phyloP scores from a whole-genome alignment of 1,140 invertebrate species.

The Drosophila pachea region DNA sequence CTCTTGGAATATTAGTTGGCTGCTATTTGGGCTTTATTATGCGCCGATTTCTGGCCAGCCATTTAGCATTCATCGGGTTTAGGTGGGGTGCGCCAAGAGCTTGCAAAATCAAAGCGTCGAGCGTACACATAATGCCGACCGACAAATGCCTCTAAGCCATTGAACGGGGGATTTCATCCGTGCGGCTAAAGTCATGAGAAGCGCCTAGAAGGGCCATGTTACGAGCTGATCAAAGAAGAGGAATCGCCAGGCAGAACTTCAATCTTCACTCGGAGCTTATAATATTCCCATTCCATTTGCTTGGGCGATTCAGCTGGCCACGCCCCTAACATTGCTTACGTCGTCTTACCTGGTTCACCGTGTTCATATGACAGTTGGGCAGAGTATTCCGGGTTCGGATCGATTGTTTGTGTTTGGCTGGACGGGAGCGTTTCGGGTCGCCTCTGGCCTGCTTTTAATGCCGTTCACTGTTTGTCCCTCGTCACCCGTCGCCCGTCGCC shows the following conservation, averaged over 20 bases:
- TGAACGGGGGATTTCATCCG: too few relatives aligned
- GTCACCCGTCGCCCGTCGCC: slow-evolving; percentile 10
- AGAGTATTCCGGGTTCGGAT: slow-evolving; percentile 1
- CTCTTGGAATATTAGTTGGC: slow-evolving; percentile 34
- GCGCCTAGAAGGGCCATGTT: background rate
- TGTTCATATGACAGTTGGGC: too few relatives aligned
- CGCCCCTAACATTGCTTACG: too few relatives aligned
- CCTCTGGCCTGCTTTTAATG: slow-evolving; percentile 31
- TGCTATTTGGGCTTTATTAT: slow-evolving; percentile 10
- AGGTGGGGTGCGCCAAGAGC: slow-evolving; percentile 17
- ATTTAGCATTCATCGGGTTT: slow-evolving; percentile 36
- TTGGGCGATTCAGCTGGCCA: background rate
- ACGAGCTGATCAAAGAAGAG: too few relatives aligned
- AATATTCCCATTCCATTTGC: background rate
- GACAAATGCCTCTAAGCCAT: too few relatives aligned
- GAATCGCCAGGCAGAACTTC: too few relatives aligned
- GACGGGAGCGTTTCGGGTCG: slow-evolving; percentile 15
- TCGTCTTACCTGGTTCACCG: too few relatives aligned
- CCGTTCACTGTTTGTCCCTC: slow-evolving; percentile 35
- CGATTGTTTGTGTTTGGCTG: slow-evolving; percentile 12
- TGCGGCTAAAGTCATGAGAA: background rate
- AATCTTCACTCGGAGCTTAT: too few relatives aligned
- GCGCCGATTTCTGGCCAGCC: slow-evolving; percentile 6
- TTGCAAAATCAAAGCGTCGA: too few relatives aligned
- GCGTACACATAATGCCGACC: too few relatives aligned